Conservation (phyloP, 2,797 vertebrate genomes). For the Enteromius mattozi region DNA sequence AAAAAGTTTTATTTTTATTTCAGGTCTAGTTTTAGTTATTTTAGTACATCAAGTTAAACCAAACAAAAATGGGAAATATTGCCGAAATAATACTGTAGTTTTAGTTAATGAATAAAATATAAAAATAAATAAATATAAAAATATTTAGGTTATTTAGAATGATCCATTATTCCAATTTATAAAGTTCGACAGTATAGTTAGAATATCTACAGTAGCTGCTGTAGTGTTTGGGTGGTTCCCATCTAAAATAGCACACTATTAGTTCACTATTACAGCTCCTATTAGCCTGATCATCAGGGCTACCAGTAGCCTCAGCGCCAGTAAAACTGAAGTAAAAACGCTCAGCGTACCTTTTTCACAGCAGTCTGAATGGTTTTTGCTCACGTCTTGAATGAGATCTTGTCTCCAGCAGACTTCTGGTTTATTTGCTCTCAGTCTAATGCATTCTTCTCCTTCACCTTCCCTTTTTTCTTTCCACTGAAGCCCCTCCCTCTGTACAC, state of each 20-base stretch:
- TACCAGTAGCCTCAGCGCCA: conserved; percentile 11
- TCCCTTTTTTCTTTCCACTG: conserved; percentile 57
- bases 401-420: background rate
- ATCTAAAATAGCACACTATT: background rate
- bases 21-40: background rate
- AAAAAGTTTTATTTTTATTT: background rate
- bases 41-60: background rate
- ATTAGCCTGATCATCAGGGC: background rate
- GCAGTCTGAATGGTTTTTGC: conserved; percentile 8
- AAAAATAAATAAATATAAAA: no score
- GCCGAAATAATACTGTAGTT: no score
- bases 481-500: conserved; percentile 66
- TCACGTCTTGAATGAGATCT: conserved; percentile 38
- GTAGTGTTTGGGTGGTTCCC: background rate
- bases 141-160: no score
- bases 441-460: conserved; percentile 51
- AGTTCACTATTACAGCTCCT: background rate
- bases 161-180: no score
- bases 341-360: background rate
- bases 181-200: background rate
- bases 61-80: background rate
- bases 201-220: background rate
- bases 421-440: conserved; percentile 42
- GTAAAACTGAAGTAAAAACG: background rate
- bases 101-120: no score